Evolutionary conservation across 2,113 vertebrate species (phyloP).

Genomic region (Eptatretus burgeri): DNA sequence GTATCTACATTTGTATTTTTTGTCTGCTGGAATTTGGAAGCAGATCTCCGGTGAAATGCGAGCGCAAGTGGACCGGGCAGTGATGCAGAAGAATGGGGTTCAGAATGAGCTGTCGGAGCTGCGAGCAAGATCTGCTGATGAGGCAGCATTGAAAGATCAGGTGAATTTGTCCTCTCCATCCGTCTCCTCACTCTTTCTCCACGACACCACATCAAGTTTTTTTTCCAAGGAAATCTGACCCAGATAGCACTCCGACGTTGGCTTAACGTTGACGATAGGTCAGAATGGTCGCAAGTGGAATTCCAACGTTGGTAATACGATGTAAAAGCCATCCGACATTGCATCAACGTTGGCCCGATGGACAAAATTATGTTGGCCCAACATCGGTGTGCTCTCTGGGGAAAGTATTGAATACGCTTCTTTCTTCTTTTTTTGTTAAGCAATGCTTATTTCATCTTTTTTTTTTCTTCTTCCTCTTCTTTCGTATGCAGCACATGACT

Average conservation of each 20-base stretch:
- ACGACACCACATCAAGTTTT: constrained; percentile 9
- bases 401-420: neutral
- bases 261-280: constrained; percentile 15
- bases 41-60: constrained; percentile 57
- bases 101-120: constrained; percentile 52
- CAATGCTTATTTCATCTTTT: too few relatives aligned
- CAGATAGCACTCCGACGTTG: constrained; percentile 14
- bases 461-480: too few relatives aligned
- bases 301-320: neutral
- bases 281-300: constrained; percentile 15
- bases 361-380: neutral
- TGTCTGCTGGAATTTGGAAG: constrained; percentile 18
- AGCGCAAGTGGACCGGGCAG: constrained; percentile 41
- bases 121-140: constrained; percentile 30
- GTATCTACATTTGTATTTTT: constrained; percentile 11
- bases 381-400: neutral
- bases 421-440: too few relatives aligned
- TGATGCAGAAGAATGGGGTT: constrained; percentile 52
- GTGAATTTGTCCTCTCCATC: constrained; percentile 19
- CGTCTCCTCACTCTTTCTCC: neutral
- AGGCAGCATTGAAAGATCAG: constrained; percentile 43
- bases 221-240: constrained; percentile 14
- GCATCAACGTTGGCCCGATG: too few relatives aligned
- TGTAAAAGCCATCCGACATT: too few relatives aligned
- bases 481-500: too few relatives aligned